Base-by-base conservation (phyloP, 2,797 vertebrate species). In the Girardinus metallicus region DNA sequence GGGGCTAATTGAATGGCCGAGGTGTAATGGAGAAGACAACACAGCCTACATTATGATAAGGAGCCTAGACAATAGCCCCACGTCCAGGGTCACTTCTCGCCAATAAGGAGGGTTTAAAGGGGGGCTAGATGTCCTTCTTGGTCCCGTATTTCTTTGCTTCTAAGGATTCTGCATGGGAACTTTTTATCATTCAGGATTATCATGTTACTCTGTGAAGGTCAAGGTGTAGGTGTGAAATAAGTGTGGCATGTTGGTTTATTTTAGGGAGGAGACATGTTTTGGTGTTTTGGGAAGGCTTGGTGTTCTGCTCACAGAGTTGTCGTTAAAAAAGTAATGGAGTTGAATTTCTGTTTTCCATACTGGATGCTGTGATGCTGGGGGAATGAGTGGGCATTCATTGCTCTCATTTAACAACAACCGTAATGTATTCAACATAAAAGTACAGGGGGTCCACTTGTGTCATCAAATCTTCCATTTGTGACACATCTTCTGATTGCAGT, bases 11-110 rank as follows among this genome's bases (percentile, higher is more conserved):
- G 95, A 96, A 96, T 95, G 95, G 95, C 93, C 85, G 87, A 92
- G 92, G 93, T 94, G 94, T 95, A 96, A 96, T 95, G 91, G 94
- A 93, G 92, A 95, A 95, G 95, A 95, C 95, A 96, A 95, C 95
- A 96, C 92, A 92, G 94, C 94, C 94, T 95, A 95, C 95, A 95
- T 96, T 96, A 95, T 94, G 95, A 96, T 96, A 95, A 96, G 96
- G 93, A 94, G 93, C 92, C 86, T 86, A 93, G 93, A 95, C 94
- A 93, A 94, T 93, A 92, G 91, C 81, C 87, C 90, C 83, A 75
- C 80, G 72, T 91, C 92, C 91, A 87, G 93, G 95, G 96, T 96
- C 93, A 92, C 85, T 85, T 86, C 87, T 87, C 83, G 36, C 90
- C 94, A 94, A 93, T 89, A 90, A 93, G 90, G 91, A 91, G 84